Evolutionary conservation across 2,113 vertebrate species (phyloP).

Genomic region (Lagopus muta): DNA sequence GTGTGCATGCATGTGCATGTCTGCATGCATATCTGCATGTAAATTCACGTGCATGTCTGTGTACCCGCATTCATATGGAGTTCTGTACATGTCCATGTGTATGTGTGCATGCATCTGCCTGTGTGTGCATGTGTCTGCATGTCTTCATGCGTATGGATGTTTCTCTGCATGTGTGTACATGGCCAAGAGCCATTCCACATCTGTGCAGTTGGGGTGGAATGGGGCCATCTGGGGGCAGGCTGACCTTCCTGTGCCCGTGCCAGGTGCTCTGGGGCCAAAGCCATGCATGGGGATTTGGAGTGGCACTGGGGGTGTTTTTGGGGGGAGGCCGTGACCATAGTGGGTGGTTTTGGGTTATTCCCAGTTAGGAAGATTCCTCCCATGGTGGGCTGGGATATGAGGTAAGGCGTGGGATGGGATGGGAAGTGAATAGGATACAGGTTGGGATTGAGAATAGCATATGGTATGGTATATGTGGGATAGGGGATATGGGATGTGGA

Average conservation of each 20-base stretch:
- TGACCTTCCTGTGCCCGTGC: fast-evolving
- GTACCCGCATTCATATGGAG: too few relatives aligned
- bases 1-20: too few relatives aligned
- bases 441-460: background rate
- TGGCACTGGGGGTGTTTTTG: background rate
- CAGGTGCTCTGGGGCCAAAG: background rate
- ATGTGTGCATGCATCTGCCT: too few relatives aligned
- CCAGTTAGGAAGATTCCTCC: background rate
- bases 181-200: background rate
- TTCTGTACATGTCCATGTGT: too few relatives aligned
- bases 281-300: fast-evolving
- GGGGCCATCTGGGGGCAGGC: background rate
- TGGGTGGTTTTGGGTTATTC: background rate
- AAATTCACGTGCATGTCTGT: too few relatives aligned
- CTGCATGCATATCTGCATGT: too few relatives aligned
- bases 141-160: too few relatives aligned
- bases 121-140: too few relatives aligned
- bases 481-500: background rate
- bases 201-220: background rate
- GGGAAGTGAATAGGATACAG: background rate
- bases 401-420: background rate
- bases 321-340: background rate
- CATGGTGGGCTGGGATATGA: fast-evolving
- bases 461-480: background rate
- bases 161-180: background rate